These are phyloP conservation scores for Euproctis similis DNA, from an alignment of 2,888 invertebrate genomes.

Conservation along the genomic window DNA sequence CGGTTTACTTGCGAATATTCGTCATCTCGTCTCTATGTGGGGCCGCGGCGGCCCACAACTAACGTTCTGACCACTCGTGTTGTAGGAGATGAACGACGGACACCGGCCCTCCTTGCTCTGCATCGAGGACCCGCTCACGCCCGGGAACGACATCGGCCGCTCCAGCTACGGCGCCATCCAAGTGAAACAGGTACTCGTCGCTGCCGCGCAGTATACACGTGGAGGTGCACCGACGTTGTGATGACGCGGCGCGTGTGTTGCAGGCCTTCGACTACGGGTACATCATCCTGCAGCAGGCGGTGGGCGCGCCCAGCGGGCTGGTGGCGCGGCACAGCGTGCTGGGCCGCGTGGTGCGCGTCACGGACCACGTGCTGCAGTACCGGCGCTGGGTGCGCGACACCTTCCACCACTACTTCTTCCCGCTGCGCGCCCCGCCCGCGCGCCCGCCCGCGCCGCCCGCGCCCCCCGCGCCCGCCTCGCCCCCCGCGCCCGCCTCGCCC, in stretches of 20 bases:
- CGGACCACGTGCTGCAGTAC: constrained; percentile 90
- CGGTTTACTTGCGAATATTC: too few species aligned
- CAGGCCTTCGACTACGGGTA: constrained; percentile 98
- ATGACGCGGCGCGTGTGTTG: constrained; percentile 7
- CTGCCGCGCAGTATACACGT: too few species aligned
- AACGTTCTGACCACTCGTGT: neutral
- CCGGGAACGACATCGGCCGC: constrained; percentile 97
- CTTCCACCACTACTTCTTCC: constrained; percentile 64
- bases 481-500: constrained; percentile 43
- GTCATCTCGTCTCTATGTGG: too few species aligned
- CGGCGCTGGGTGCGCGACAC: constrained; percentile 67
- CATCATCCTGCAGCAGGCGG: constrained; percentile 86
- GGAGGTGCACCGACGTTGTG: neutral
- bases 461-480: too few species aligned
- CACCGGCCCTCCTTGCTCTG: constrained; percentile 95
- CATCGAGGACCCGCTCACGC: constrained; percentile 97
- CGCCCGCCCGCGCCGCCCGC: constrained; percentile 11
- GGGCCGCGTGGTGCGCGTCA: constrained; percentile 93
- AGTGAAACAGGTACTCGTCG: constrained; percentile 73
- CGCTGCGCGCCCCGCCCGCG: constrained; percentile 26
- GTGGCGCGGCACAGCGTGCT: constrained; percentile 78
- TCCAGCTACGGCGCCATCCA: constrained; percentile 96
- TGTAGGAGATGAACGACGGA: constrained; percentile 92
- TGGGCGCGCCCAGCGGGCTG: constrained; percentile 61
- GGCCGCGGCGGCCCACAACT: neutral